Evolutionary conservation across 2,113 vertebrate species (phyloP).

Genomic region (Myotis lucifugus): DNA sequence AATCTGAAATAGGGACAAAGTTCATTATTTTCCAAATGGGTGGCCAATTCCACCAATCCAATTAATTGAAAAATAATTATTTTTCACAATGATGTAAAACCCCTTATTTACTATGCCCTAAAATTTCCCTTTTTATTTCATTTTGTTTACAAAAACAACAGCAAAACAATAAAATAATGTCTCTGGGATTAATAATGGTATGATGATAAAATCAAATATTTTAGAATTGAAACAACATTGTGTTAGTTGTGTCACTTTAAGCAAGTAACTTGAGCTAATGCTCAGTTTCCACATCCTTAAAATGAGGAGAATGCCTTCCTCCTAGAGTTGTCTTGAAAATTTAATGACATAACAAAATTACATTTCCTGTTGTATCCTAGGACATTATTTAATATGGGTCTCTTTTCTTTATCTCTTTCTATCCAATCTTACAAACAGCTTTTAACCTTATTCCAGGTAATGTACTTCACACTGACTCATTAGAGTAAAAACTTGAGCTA

Average conservation of each 20-base stretch:
- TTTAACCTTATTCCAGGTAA: background rate
- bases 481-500: background rate
- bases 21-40: background rate
- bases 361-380: background rate
- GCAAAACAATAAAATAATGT: background rate
- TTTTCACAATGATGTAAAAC: background rate
- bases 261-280: background rate
- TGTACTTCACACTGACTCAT: background rate
- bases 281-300: background rate
- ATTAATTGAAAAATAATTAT: background rate
- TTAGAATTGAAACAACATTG: background rate
- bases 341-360: background rate
- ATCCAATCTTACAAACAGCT: background rate
- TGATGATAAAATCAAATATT: background rate
- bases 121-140: background rate
- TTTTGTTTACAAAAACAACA: background rate
- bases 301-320: background rate
- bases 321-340: background rate
- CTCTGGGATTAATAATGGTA: background rate
- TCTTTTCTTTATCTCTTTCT: background rate
- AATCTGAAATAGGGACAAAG: background rate
- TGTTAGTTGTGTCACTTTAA: background rate
- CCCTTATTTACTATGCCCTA: background rate
- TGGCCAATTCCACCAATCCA: background rate
- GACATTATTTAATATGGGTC: background rate